Percentiles rank a stretch among this genome's conserved stretches.
phyloP scores from a whole-genome alignment of 2,888 invertebrate species.

The Geophilus truncorum region DNA sequence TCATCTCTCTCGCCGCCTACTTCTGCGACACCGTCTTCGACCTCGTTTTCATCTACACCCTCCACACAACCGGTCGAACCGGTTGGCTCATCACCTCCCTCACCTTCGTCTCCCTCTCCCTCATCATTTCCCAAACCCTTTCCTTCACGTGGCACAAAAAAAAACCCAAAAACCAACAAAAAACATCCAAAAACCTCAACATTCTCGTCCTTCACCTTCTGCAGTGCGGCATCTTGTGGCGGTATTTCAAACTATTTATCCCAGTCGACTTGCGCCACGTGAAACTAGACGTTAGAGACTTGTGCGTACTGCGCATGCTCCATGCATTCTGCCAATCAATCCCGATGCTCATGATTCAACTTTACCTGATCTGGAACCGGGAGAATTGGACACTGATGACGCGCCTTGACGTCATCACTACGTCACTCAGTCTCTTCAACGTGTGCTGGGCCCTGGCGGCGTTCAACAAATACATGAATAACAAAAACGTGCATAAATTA shows the following conservation, averaged over 20 bases:
- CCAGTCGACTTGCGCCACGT: slow-evolving; percentile 75
- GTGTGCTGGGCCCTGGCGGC: slow-evolving; percentile 88
- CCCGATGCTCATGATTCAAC: slow-evolving; percentile 76
- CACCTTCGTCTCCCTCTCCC: slow-evolving; percentile 39
- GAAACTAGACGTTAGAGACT: slow-evolving; percentile 67
- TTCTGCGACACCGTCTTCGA: slow-evolving; percentile 89
- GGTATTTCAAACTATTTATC: slow-evolving; percentile 77
- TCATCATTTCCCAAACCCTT: slow-evolving; percentile 43
- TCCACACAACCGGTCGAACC: slow-evolving; percentile 55
- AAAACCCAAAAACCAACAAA: slow-evolving; percentile 29
- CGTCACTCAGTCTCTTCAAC: slow-evolving; percentile 73
- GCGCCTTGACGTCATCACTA: slow-evolving; percentile 73
- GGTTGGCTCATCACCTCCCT: slow-evolving; percentile 55
- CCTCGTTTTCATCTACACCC: slow-evolving; percentile 75
- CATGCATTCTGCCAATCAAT: slow-evolving; percentile 85
- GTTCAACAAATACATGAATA: slow-evolving; percentile 78
- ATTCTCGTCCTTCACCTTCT: slow-evolving; percentile 39
- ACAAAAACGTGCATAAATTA: slow-evolving; percentile 73
- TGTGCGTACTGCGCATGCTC: slow-evolving; percentile 70
- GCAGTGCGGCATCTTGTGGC: slow-evolving; percentile 52
- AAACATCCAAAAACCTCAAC: too few relatives aligned
- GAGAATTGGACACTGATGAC: slow-evolving; percentile 55
- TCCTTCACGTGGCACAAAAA: slow-evolving; percentile 44
- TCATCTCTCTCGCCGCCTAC: slow-evolving; percentile 80
- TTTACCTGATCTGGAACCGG: slow-evolving; percentile 62